phyloP scores from a whole-genome alignment of 2,888 invertebrate genomes.

The Frankliniella intonsa region DNA sequence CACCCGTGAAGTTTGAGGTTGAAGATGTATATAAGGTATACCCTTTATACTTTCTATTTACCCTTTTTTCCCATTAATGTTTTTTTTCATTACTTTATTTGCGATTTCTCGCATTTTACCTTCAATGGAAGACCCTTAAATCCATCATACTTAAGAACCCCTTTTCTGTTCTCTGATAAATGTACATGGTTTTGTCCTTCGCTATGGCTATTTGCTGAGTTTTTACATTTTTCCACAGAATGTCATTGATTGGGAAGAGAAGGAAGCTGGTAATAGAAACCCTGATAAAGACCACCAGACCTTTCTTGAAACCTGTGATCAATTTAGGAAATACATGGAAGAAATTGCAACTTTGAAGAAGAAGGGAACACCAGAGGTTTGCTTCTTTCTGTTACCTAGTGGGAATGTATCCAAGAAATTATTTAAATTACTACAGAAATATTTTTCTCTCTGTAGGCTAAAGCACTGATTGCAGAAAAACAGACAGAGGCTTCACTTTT shows the following conservation, averaged over 20 bases:
- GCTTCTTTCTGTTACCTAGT: conserved; percentile 31
- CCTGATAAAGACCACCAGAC: conserved; percentile 63
- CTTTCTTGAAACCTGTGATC: conserved; percentile 65
- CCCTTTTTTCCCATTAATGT: not conserved
- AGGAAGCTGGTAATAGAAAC: conserved; percentile 62
- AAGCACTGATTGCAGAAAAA: conserved; percentile 54
- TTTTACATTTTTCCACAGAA: conserved; percentile 49
- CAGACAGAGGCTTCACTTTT: conserved; percentile 68
- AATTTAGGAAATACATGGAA: conserved; percentile 62
- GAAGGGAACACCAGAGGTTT: conserved; percentile 42
- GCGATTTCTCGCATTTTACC: not conserved
- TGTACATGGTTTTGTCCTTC: conserved; percentile 28
- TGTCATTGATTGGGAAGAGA: conserved; percentile 67
- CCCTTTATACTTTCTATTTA: conserved; percentile 15
- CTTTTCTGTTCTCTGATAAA: not conserved
- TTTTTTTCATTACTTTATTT: not conserved
- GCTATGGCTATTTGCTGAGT: not conserved
- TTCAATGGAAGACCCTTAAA: not conserved
- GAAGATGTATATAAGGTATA: conserved; percentile 59
- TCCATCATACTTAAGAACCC: not conserved
- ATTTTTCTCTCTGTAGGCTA: conserved; percentile 36
- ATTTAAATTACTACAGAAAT: not conserved
- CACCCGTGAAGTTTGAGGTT: conserved; percentile 49
- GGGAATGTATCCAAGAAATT: not conserved
- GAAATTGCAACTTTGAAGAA: conserved; percentile 65